These are phyloP conservation scores for Rallus crepitans DNA, from an alignment of 2,797 vertebrate species.

Conservation along the genomic window DNA sequence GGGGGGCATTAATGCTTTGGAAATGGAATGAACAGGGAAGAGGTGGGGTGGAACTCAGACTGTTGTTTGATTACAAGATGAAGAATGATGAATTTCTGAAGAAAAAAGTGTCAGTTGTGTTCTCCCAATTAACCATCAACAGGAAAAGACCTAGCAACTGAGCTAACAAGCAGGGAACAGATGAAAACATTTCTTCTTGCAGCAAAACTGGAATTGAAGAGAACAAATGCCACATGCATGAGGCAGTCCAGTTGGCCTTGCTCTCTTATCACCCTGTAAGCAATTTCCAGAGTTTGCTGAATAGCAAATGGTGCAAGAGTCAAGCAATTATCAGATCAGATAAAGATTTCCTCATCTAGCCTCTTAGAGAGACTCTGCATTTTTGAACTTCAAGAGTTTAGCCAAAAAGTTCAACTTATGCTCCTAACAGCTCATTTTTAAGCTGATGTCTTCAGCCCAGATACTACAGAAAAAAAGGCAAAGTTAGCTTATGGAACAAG, in stretches of 20 bases:
- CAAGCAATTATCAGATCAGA: background rate
- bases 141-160: background rate
- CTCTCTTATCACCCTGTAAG: background rate
- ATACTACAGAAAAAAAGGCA: background rate
- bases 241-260: background rate
- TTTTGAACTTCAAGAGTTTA: background rate
- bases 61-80: background rate
- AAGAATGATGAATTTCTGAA: background rate
- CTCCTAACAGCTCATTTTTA: background rate
- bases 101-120: background rate
- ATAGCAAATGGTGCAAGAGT: background rate
- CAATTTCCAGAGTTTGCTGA: background rate
- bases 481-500: background rate
- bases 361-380: background rate
- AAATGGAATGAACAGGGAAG: background rate
- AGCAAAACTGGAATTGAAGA: background rate
- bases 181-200: background rate
- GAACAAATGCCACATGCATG: background rate
- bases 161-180: background rate
- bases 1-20: background rate
- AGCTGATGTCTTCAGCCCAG: background rate
- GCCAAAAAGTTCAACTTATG: background rate
- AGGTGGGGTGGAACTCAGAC: background rate
- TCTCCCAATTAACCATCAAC: background rate
- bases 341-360: background rate